Base-by-base conservation (phyloP, 1,140 invertebrate species). In the Vanessa atalanta region DNA sequence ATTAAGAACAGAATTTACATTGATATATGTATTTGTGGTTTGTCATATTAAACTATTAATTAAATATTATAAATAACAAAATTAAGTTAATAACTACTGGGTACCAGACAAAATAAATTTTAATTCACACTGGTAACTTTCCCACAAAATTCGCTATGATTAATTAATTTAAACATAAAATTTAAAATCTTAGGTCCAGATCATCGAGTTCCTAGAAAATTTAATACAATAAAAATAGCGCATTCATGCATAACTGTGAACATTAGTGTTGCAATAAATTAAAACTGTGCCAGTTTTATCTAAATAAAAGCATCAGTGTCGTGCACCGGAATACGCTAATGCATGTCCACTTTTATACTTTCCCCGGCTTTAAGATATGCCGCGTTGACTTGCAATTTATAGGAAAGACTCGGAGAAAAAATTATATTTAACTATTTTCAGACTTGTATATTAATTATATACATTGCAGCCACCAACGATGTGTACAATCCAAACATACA, bases 231-330 rank as follows among this genome's bases (percentile, higher is more conserved):
- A 23, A 57, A 57, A 57, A 23, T 23, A 20, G 11, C 20, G 9
- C 53, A 57, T 23, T 60, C 15, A 31, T 12, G 31, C 26, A 31
- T 61, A 61, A 37, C 31, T 6, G 23, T 61, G 57, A 37, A 61
- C 57, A 37, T 31, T 61, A 61, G 26, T 31, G 57, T 37, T 61
- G 31, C 11, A 15, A 61, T 37, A 37, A 61, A 61, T 61, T 61
- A 61, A 37, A 37, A 61, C 12, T 61, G 57, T 37, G 13, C 31
- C 57, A 61, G 57, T 61, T 61, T 37, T 37, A 37, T 37, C 12
- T 43, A n/a, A 55, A 61, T 61, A 61, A 61, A 61, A 61, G 26
- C 23, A 61, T 61, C 57, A 61, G 31, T 37, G 57, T 37, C 26
- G 23, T 26, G n/a, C 31, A 61, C 57, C 57, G 26, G 57, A 61